Evolutionary conservation across 2,888 invertebrate species (phyloP), one percentile per base, ranked within the genome.

Genomic region (Hydropsyche betteni): DNA sequence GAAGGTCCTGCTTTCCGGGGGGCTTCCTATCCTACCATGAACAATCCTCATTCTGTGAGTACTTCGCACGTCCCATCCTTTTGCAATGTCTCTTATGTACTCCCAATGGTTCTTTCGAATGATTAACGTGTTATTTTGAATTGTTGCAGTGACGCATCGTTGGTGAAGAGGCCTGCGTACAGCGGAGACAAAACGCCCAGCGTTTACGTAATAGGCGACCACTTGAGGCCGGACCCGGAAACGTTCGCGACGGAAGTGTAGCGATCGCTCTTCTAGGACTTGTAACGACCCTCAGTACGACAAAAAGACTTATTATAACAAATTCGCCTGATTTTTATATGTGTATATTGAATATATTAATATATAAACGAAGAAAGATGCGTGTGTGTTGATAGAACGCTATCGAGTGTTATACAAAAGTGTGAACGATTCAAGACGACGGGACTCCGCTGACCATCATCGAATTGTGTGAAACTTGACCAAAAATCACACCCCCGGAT

Each of bases 231-330:
- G 85, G 91, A 91, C 81, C 82, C 84, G 80, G 87, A 87, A 79
- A 91, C 91, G 83, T 91, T 92, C 84, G 92, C 92, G 82, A 93
- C 92, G 83, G 92, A 92, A 89, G 93, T 92, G 88, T 93, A 92
- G 90, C 88, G 85, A 80, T 71, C 74, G 75, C 70, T 72, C 38
- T 51, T 10, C 38, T 38, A 58, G 72, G 72, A 72, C 72, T 53
- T 4, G 44, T 14, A 70, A 52, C 70, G 70, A 69, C 69, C 7
- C 70, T 24, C 24, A 24, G 24, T 24, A 24, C 24, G 24, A 78
- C 68, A 53, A 16, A 53, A 24, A 72, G 75, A 79, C 77, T 68
- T 75, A 75, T 76, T 76, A 55, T 76, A 72, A 76, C 51, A 75
- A 77, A 75, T 76, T 76, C 75, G 79, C 76, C 79, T 70, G 53